Evolutionary conservation across 53 echinoderm and acorn worm species (phyloP), one percentile per base, ranked within the genome.

Genomic region (Arbacia lixula): DNA sequence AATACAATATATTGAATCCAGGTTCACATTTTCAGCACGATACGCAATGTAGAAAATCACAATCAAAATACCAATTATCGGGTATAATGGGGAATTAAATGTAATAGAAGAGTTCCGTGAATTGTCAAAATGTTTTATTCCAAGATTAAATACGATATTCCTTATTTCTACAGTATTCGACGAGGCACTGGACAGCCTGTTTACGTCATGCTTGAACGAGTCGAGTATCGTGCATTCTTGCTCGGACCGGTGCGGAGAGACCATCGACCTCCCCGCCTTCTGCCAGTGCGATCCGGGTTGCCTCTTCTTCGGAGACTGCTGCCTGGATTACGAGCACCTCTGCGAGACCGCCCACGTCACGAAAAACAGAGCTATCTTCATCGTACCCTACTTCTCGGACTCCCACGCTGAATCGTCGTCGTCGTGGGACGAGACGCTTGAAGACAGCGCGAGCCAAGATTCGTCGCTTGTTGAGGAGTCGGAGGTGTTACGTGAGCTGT

Each of bases 221-320:
- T 40, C 61, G 35, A 80, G 41, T 16, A 22, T 5, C 0, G 9
- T 20, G 39, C 38, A 38, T 40, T 80, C 80, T 2, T 80, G 80
- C 62, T 4, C 3, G 2, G 36, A 80, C 26, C 80, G 80, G 6
- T 80, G 80, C 31, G 80, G 42, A 9, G 0, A 32, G 41, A 12
- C 41, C 35, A 2, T 40, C 2, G 61, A 41, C 6, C 31, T 39
- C 17, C 28, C 60, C 22, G 10, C 10, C 0, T 3, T 3, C 41
- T 80, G 80, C 29, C 80, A 80, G 46, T 80, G 80, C 27, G 80
- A 80, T 62, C 0, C 0, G 4, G 39, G 22, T 12, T 80, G 80
- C 31, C 80, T 80, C 36, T 17, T 27, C 24, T 24, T 22, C 3
- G 80, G 80, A 4, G 80, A 80, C 31, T 80, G 80, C 43, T 80